Evolutionary conservation across 2,888 invertebrate genomes (phyloP).

Genomic region (Apamea crenata): DNA sequence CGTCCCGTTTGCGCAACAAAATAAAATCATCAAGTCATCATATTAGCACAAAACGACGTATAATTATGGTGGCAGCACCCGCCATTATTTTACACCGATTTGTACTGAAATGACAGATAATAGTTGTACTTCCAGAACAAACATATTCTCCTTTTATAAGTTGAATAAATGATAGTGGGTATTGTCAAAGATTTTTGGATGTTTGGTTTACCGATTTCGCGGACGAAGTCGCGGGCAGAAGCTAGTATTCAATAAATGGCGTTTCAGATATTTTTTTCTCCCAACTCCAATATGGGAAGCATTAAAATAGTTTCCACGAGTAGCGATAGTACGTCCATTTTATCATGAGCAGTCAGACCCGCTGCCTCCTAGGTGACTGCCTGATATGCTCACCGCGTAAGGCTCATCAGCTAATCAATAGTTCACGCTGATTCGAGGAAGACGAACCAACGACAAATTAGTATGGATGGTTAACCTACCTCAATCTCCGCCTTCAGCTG

Average conservation of each 20-base stretch:
- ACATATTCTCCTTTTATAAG: not conserved
- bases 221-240: no score
- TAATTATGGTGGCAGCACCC: constrained; percentile 5
- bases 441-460: not conserved
- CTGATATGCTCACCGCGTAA: not conserved
- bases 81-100: constrained; percentile 33
- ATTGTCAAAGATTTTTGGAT: not conserved
- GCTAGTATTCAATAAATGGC: no score
- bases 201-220: no score
- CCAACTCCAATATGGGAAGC: no score
- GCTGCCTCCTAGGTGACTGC: not conserved
- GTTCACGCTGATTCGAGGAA: not conserved
- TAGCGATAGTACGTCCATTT: no score
- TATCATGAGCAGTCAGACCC: not conserved
- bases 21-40: constrained; percentile 34
- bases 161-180: not conserved
- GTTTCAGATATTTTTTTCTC: no score
- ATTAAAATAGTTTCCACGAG: no score
- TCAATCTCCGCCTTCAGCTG: constrained; percentile 96
- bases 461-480: constrained; percentile 81
- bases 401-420: not conserved
- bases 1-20: constrained; percentile 3
- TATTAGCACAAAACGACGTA: not conserved
- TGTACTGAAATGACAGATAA: constrained; percentile 36
- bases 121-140: constrained; percentile 22